Base-by-base conservation (phyloP, 2,888 invertebrate genomes). In the Andrena praecox region DNA sequence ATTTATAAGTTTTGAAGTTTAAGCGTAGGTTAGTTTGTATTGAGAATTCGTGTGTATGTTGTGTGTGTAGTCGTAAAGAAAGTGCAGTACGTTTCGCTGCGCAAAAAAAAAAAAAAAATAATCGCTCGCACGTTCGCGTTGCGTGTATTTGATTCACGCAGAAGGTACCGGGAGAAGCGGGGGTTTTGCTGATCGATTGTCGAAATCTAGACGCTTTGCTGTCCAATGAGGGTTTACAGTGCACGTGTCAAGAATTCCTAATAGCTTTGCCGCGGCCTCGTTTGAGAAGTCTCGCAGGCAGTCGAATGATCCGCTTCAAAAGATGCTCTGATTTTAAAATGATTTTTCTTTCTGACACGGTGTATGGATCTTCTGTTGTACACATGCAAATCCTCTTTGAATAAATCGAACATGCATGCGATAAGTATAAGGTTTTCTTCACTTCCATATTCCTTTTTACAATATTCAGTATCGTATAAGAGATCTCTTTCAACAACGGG, bases 31-130 rank as follows among this genome's bases (percentile, higher is more conserved):
- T 93, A 93, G 92, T 92, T 93, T 91, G 89, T 92, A 92, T 90
- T 87, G 87, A 90, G 89, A 92, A 90, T 92, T 89, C 89, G 92
- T 92, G 93, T 93, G 93, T 93, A 93, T 93, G 93, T 93, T 93
- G 93, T 93, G 93, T 93, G 93, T 93, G 93, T 93, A 93, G 93
- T 92, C 91, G 90, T 93, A 91, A 85, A 87, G 84, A 89, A 89
- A 89, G 88, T 89, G 89, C 89, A 90, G 86, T 84, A 85, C 82
- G 81, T 48, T 80, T 64, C 20, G 62, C 75, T 86, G 89, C 86
- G 80, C 82, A 20, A 20, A 20, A 20, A 20, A 42, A 80, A 20
- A 20, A 20, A 20, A 20, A 42, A 80, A 71, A 74, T 77, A 85
- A 56, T 24, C 20, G 80, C 75, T 74, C 77, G 73, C 83, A 85